Base-by-base conservation (phyloP, 2,888 invertebrate species). In the Pheosia tremula region DNA sequence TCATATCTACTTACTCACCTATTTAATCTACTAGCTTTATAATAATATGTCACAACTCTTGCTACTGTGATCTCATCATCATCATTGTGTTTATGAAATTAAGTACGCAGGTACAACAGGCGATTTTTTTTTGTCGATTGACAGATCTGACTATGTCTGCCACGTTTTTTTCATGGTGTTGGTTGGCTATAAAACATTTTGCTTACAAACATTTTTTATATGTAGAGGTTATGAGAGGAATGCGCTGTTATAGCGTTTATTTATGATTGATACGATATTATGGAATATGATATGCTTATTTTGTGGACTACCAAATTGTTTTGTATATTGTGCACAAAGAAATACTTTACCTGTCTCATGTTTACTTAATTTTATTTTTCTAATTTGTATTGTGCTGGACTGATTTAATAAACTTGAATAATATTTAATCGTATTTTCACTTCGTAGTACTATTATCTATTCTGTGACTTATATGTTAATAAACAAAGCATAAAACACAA, bases 341-440 rank as follows among this genome's bases (percentile, higher is more conserved):
- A 24, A 59, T 63, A 41, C 38, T 47, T 49, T 64, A 66, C 56
- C 62, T 57, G 47, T 64, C 56, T 68, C 59, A 43, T 68, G 56
- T 66, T 59, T 63, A 61, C 54, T 67, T 56, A 60, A 67, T 70
- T 53, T 58, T 69, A 68, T 64, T 75, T 75, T 76, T 76, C 60
- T 67, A 75, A 74, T 74, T 75, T 83, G 80, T 86, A 81, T 67
- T 72, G 47, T 47, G 71, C 76, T 73, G 66, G 68, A 75, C 64
- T 76, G 61, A 66, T 63, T 65, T 68, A 86, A 85, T 85, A 86
- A 86, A 86, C 62, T 70, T 62, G 66, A 75, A 77, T 60, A 73
- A 75, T 64, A 75, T 62, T 58, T 63, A 66, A 64, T 59, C 77
- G 88, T 82, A 82, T 86, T 88, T 88, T 88, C 81, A 85, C 77